These are phyloP conservation scores for Netelia fuscicornis DNA, from an alignment of 2,888 invertebrate species.

Conservation along the genomic window DNA sequence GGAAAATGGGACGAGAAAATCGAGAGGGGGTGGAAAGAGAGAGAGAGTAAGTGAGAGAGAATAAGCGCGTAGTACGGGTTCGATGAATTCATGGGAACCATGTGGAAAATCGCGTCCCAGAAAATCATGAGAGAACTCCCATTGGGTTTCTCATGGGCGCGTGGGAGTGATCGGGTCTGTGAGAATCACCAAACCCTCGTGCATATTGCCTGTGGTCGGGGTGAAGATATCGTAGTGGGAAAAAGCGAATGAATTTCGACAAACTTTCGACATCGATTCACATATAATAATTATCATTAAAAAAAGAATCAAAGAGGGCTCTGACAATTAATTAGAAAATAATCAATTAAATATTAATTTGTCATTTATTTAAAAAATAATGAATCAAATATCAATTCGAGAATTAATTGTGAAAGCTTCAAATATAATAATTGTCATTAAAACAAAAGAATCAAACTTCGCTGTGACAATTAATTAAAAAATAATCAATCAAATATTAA, in stretches of 20 bases:
- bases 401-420: too few species aligned
- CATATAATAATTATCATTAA: too few species aligned
- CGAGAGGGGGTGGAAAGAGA: slow-evolving; percentile 1
- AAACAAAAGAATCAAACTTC: too few species aligned
- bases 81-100: slow-evolving; percentile 59
- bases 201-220: neutral
- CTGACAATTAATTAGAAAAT: too few species aligned
- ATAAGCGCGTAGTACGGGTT: neutral
- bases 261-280: neutral
- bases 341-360: too few species aligned
- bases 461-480: too few species aligned
- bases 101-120: slow-evolving; percentile 44
- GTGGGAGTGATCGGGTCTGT: slow-evolving; percentile 47
- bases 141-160: slow-evolving; percentile 16
- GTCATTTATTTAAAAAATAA: too few species aligned
- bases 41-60: neutral
- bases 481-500: too few species aligned
- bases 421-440: too few species aligned
- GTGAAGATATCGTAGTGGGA: neutral
- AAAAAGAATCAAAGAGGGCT: too few species aligned
- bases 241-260: neutral
- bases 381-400: too few species aligned
- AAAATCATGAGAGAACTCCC: slow-evolving; percentile 27
- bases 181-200: slow-evolving; percentile 2
- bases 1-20: slow-evolving; percentile 44